These are phyloP conservation scores for Pilophorus perplexus DNA, from an alignment of 2,888 invertebrate species.

Conservation along the genomic window DNA sequence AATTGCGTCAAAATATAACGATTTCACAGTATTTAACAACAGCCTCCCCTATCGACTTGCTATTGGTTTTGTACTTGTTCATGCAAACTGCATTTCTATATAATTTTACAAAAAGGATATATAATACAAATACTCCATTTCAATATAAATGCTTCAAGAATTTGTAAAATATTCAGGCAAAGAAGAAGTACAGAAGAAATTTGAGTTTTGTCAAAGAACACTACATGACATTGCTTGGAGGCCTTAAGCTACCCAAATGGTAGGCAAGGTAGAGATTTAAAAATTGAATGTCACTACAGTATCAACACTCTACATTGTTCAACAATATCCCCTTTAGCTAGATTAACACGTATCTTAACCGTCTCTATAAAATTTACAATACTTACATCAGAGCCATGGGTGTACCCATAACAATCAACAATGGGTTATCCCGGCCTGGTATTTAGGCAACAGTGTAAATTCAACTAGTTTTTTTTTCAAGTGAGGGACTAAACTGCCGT, in stretches of 20 bases:
- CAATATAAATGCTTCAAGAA: conserved; percentile 36
- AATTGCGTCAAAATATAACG: conserved; percentile 37
- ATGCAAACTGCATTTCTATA: conserved; percentile 39
- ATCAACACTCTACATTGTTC: conserved; percentile 38
- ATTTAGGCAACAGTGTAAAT: conserved; percentile 45
- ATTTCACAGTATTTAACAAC: conserved; percentile 34
- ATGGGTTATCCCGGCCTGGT: conserved; percentile 46
- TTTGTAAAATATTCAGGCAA: conserved; percentile 25
- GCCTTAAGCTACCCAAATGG: conserved; percentile 28
- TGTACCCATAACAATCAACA: conserved; percentile 48
- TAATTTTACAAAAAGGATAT: conserved; percentile 34
- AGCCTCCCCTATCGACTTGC: conserved; percentile 28
- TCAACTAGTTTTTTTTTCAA: conserved; percentile 8
- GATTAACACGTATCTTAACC: conserved; percentile 37
- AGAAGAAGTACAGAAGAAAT: conserved; percentile 25
- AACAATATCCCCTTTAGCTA: conserved; percentile 39
- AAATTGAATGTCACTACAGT: conserved; percentile 28
- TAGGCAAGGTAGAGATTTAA: conserved; percentile 28
- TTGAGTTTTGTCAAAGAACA: conserved; percentile 21
- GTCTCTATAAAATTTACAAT: conserved; percentile 47
- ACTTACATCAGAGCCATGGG: conserved; percentile 47
- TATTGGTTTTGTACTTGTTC: conserved; percentile 35
- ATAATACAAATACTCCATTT: conserved; percentile 30
- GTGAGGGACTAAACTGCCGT: conserved; percentile 72
- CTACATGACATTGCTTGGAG: conserved; percentile 26